Evolutionary conservation across 2,888 invertebrate genomes (phyloP).

Genomic region (Chrysolina americana): DNA sequence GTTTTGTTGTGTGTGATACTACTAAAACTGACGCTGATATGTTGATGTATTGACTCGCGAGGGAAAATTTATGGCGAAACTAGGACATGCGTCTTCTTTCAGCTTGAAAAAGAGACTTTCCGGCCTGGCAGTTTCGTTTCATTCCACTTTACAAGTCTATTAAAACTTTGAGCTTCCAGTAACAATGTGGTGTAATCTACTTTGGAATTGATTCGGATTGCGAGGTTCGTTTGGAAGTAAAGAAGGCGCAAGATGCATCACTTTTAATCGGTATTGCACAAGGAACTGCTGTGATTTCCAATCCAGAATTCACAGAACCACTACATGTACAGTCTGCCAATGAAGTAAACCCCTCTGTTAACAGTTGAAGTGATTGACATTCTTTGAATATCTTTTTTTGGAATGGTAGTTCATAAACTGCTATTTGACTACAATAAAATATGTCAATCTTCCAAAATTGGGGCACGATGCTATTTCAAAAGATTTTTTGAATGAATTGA

Average conservation of each 20-base stretch:
- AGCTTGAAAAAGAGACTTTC: constrained; percentile 33
- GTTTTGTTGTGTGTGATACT: constrained; percentile 35
- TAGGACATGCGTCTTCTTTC: constrained; percentile 37
- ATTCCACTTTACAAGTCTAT: constrained; percentile 26
- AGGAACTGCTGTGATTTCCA: neutral
- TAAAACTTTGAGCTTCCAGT: constrained; percentile 21
- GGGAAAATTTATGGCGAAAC: constrained; percentile 39
- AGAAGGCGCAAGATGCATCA: neutral
- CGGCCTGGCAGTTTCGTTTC: neutral
- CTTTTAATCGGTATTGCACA: neutral
- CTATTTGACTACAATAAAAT: no score
- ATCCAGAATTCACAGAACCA: no score
- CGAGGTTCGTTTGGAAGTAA: neutral
- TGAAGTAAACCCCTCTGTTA: no score
- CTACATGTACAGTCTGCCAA: no score
- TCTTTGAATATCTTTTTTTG: no score
- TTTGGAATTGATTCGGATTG: neutral
- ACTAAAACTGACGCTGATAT: constrained; percentile 41
- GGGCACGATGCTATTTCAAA: no score
- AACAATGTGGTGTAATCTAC: constrained; percentile 14
- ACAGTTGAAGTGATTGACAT: no score
- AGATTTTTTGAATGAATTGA: no score
- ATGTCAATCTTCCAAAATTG: no score
- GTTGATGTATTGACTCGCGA: constrained; percentile 44
- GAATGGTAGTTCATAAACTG: no score